These are phyloP conservation scores for Centropyge bicolor DNA, from an alignment of 2,797 vertebrate species.

Conservation along the genomic window DNA sequence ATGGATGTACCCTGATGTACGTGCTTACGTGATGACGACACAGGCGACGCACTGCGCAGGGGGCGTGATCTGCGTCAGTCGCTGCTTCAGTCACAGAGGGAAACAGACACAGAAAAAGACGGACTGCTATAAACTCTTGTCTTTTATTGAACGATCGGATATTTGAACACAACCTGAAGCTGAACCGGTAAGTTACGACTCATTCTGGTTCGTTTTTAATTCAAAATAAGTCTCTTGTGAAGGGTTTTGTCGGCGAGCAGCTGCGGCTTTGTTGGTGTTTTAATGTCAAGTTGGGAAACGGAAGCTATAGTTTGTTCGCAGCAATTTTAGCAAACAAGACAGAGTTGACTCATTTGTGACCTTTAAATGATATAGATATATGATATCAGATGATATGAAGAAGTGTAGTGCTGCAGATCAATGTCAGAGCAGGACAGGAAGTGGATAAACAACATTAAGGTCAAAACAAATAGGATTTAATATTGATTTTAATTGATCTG, in stretches of 20 bases:
- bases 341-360: accelerated
- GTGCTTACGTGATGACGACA: constrained; percentile 46
- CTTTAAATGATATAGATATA: not conserved
- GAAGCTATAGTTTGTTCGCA: constrained; percentile 4
- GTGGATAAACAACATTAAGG: not conserved
- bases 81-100: constrained; percentile 11
- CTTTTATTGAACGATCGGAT: not conserved
- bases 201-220: not conserved
- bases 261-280: constrained; percentile 27
- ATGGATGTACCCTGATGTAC: no score
- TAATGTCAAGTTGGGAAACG: constrained; percentile 44
- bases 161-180: accelerated
- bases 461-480: not conserved
- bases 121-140: constrained; percentile 2
- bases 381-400: accelerated
- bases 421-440: not conserved
- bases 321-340: not conserved
- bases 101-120: not conserved
- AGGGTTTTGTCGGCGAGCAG: not conserved
- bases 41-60: not conserved
- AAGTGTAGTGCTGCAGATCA: not conserved
- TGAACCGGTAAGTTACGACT: constrained; percentile 21
- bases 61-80: constrained; percentile 47
- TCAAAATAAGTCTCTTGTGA: not conserved
- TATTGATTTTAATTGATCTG: not conserved